Evolutionary conservation across 1,140 invertebrate species (phyloP).

Genomic region (Drosophila tani): DNA sequence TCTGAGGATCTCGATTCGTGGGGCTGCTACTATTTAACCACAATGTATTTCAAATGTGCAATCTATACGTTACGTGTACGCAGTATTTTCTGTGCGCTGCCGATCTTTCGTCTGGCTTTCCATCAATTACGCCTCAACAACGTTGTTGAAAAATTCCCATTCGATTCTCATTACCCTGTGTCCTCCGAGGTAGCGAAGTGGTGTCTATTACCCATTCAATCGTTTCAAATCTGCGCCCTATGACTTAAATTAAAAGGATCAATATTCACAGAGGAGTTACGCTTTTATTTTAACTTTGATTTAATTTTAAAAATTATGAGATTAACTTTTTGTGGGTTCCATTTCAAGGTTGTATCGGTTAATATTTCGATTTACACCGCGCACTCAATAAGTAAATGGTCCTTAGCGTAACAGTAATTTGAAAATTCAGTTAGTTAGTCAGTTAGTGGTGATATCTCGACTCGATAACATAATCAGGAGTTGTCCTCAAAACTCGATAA

Average conservation of each 20-base stretch:
- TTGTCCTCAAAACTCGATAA: neutral
- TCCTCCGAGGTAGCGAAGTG: neutral
- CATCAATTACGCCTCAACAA: conserved; percentile 64
- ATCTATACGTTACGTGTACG: conserved; percentile 60
- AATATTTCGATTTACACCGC: neutral
- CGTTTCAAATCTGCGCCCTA: neutral
- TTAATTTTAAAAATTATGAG: neutral
- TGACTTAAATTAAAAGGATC: neutral
- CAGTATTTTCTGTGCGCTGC: conserved; percentile 30
- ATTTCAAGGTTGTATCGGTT: neutral
- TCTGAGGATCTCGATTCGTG: conserved; percentile 50
- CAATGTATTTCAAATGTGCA: conserved; percentile 83
- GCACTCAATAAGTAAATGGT: neutral
- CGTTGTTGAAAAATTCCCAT: conserved; percentile 8
- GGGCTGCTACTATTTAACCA: conserved; percentile 78
- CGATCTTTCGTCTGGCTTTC: conserved; percentile 52
- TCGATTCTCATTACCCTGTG: neutral
- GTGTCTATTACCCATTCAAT: neutral
- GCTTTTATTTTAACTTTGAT: neutral
- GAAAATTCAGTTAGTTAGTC: too few species aligned
- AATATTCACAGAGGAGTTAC: too few species aligned
- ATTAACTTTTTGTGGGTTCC: too few species aligned
- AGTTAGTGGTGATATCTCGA: too few species aligned
- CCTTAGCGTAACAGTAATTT: too few species aligned
- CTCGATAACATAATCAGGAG: too few species aligned